phyloP scores from a whole-genome alignment of 2,797 vertebrate genomes.

The Pithecia hirsuta region DNA sequence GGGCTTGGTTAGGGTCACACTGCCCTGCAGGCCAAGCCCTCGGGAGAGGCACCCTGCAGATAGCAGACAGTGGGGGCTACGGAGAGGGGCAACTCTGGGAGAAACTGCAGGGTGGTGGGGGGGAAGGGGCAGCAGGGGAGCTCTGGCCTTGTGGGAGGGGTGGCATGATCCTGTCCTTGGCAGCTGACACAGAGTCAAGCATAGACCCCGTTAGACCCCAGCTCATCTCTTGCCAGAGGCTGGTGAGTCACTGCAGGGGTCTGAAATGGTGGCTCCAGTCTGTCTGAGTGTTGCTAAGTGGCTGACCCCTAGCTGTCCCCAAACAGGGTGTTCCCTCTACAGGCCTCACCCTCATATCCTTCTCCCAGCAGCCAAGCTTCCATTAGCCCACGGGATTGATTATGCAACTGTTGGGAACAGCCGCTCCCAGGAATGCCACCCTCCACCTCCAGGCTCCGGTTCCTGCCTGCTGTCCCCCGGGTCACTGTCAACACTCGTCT shows the following conservation, averaged over 20 bases:
- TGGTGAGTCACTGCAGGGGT: background rate
- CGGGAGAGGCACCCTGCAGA: too few relatives aligned
- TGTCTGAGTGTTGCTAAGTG: slow-evolving; percentile 29
- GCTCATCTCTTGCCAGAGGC: background rate
- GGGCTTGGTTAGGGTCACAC: background rate
- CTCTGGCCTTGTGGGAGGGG: background rate
- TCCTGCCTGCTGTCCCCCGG: background rate
- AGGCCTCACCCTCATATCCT: background rate
- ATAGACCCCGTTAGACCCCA: background rate
- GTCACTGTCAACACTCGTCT: slow-evolving; percentile 52
- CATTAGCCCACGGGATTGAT: slow-evolving; percentile 8
- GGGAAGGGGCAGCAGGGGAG: background rate
- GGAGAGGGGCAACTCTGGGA: background rate
- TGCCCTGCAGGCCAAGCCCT: background rate
- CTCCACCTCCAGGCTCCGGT: slow-evolving; percentile 39
- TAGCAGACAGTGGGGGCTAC: background rate
- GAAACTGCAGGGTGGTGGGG: background rate
- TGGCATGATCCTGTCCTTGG: background rate
- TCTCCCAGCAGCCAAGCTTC: background rate
- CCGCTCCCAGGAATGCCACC: slow-evolving; percentile 32
- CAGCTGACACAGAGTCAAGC: background rate
- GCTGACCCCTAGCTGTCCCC: slow-evolving; percentile 39
- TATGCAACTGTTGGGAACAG: slow-evolving; percentile 51
- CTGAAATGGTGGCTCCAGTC: background rate
- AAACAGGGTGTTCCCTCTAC: slow-evolving; percentile 21